Evolutionary conservation across 2,797 vertebrate genomes (phyloP).

Genomic region (Odontamblyopus rebecca): DNA sequence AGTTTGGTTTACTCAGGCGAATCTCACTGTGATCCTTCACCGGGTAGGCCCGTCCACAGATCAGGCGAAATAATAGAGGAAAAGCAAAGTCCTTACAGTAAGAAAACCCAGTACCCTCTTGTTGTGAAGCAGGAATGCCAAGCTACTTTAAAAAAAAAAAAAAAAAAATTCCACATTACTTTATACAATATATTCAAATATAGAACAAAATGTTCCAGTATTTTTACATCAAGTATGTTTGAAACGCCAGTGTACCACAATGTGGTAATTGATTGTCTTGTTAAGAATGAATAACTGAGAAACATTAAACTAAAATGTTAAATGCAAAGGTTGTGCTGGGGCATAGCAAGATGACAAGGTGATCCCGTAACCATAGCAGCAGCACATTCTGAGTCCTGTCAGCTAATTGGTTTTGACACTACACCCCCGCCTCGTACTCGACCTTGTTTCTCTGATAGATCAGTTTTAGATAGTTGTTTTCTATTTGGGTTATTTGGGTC

Average conservation of each 20-base stretch:
- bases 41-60: too few relatives aligned
- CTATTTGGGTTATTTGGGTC: not conserved
- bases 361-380: slow-evolving; percentile 61
- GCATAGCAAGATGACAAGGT: slow-evolving; percentile 15
- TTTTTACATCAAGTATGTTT: not conserved
- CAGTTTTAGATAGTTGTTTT: slow-evolving; percentile 13
- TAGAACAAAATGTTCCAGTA: too few relatives aligned
- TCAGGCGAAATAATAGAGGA: too few relatives aligned
- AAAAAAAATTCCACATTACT: too few relatives aligned
- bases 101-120: too few relatives aligned
- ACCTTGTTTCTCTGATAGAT: slow-evolving; percentile 16
- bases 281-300: not conserved
- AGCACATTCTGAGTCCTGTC: slow-evolving; percentile 33
- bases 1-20: too few relatives aligned
- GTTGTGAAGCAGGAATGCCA: too few relatives aligned
- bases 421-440: slow-evolving; percentile 34
- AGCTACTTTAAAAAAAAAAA: too few relatives aligned
- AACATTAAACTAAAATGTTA: not conserved
- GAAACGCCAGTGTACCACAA: not conserved
- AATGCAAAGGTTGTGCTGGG: not conserved
- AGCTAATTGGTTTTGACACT: slow-evolving; percentile 36
- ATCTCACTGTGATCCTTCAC: too few relatives aligned
- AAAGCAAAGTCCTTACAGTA: too few relatives aligned
- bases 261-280: not conserved
- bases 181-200: too few relatives aligned